phyloP scores from a whole-genome alignment of 2,113 vertebrate species.

The Misgurnus mizolepis region DNA sequence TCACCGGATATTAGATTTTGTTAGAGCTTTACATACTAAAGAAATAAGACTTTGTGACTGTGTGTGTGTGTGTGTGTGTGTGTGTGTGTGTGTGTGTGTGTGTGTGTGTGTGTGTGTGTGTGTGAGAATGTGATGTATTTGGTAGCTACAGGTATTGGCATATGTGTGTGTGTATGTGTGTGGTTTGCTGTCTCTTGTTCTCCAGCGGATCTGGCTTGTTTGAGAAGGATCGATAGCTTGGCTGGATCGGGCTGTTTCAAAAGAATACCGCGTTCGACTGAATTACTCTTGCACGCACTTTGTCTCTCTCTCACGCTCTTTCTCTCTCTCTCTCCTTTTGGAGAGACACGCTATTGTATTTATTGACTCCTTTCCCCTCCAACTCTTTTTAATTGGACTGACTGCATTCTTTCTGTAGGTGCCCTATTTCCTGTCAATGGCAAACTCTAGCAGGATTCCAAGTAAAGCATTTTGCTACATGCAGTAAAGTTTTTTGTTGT shows the following conservation, averaged over 20 bases:
- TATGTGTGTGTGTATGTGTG: constrained; percentile 56
- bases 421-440: constrained; percentile 40
- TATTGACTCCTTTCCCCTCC: constrained; percentile 46
- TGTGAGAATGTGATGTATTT: not conserved
- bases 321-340: constrained; percentile 33
- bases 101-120: not conserved
- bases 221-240: constrained; percentile 51
- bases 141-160: not conserved
- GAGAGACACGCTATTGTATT: constrained; percentile 48
- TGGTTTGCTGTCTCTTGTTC: constrained; percentile 52
- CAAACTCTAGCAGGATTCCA: constrained; percentile 18
- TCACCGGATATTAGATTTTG: too few relatives aligned
- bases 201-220: constrained; percentile 50
- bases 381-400: constrained; percentile 55
- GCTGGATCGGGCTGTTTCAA: constrained; percentile 47
- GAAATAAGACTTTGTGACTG: constrained; percentile 7
- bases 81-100: constrained; percentile 56
- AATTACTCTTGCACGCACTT: constrained; percentile 44
- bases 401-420: constrained; percentile 45
- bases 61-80: constrained; percentile 1
- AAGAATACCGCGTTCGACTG: constrained; percentile 50
- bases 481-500: constrained; percentile 5
- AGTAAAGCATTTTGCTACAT: not conserved
- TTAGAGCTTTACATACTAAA: not conserved
- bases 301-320: constrained; percentile 10